A percentile compares a stretch with the other conserved stretches of the same genome.
phyloP scores from a whole-genome alignment of 1,140 invertebrate species.

The Drosophila pallidifrons region DNA sequence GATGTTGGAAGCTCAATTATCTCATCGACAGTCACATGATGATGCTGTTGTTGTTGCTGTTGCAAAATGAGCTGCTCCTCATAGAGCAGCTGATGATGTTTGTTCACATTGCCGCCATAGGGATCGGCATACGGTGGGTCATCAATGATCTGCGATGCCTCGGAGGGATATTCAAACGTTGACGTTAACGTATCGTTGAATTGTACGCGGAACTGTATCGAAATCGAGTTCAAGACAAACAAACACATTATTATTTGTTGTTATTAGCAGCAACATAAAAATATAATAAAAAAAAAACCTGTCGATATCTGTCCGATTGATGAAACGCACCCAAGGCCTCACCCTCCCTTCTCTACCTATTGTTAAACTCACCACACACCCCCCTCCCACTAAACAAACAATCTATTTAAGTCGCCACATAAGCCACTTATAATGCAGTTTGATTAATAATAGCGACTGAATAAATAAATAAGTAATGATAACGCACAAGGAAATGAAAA shows the following conservation, averaged over 20 bases:
- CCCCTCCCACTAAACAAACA: no score
- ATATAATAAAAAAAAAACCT: neutral
- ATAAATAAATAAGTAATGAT: conserved; percentile 49
- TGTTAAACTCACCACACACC: no score
- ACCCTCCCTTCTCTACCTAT: neutral
- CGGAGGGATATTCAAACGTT: conserved; percentile 95
- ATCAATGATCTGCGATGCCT: conserved; percentile 89
- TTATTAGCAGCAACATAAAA: no score
- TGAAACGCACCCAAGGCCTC: conserved; percentile 56
- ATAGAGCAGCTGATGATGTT: conserved; percentile 63
- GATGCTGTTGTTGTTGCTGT: conserved; percentile 52
- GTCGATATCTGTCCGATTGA: conserved; percentile 63
- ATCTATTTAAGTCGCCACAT: conserved; percentile 12
- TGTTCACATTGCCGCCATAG: conserved; percentile 62
- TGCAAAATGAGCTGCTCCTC: conserved; percentile 62
- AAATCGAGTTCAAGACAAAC: conserved; percentile 10
- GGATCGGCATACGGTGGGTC: conserved; percentile 84
- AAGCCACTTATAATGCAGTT: conserved; percentile 64
- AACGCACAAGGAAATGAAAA: conserved; percentile 46
- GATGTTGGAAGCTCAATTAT: conserved; percentile 82
- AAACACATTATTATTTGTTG: neutral
- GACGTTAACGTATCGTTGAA: conserved; percentile 93
- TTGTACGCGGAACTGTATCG: conserved; percentile 90
- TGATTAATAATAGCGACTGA: conserved; percentile 66
- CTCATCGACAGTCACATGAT: conserved; percentile 82